Conservation (phyloP, 1,140 invertebrate species). For the Piezodorus guildinii region DNA sequence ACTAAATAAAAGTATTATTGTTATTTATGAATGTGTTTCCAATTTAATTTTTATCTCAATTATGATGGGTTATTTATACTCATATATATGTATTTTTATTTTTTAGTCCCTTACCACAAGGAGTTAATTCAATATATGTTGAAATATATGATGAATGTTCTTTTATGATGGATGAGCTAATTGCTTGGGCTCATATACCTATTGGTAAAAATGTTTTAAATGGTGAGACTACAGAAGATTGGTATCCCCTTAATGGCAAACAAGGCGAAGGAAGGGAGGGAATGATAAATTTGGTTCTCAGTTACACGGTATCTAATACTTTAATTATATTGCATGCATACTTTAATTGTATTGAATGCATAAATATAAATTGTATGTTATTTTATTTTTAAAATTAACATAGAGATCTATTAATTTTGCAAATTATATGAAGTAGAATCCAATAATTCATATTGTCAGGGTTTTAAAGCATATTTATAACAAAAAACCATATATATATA, state of each 20-base stretch:
- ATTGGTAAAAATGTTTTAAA: conserved; percentile 72
- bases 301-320: conserved; percentile 51
- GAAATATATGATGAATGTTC: conserved; percentile 96
- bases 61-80: no score
- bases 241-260: conserved; percentile 82
- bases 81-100: conserved; percentile 9
- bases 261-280: conserved; percentile 90
- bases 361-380: no score
- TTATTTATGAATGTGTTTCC: no score
- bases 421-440: no score
- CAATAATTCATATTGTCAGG: no score
- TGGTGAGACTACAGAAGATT: conserved; percentile 85
- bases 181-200: conserved; percentile 80
- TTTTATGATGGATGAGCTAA: conserved; percentile 88
- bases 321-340: conserved; percentile 12
- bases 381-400: no score
- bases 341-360: no score
- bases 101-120: conserved; percentile 66
- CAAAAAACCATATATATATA: no score
- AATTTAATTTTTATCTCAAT: no score
- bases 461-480: no score
- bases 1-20: no score
- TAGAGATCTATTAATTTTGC: no score
- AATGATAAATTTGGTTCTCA: conserved; percentile 63
- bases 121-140: conserved; percentile 76